These are phyloP conservation scores for Cephus pulcher DNA, from an alignment of 2,888 invertebrate genomes.

Conservation along the genomic window DNA sequence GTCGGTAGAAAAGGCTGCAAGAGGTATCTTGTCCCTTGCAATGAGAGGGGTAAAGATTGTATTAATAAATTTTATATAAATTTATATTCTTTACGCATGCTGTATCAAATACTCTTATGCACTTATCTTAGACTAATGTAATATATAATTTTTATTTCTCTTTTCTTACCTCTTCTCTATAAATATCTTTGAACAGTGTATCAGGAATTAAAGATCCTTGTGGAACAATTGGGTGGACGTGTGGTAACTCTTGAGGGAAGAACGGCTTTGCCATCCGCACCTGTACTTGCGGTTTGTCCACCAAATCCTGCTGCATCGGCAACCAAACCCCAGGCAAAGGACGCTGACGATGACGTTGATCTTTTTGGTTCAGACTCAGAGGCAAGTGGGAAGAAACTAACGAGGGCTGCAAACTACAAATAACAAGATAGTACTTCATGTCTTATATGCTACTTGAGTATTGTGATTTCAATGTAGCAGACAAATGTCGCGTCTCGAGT, in stretches of 20 bases:
- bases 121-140: background rate
- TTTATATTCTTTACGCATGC: background rate
- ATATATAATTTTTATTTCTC: background rate
- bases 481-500: background rate
- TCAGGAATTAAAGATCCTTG: conserved; percentile 56
- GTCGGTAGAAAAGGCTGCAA: background rate
- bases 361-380: conserved; percentile 86
- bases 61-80: background rate
- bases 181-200: conserved; percentile 39
- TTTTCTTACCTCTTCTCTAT: background rate
- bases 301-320: conserved; percentile 44
- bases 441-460: background rate
- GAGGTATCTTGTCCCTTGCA: background rate
- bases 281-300: conserved; percentile 57
- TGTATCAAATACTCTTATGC: background rate
- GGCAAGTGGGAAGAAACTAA: conserved; percentile 51
- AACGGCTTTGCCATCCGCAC: conserved; percentile 19
- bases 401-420: background rate
- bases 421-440: background rate
- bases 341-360: conserved; percentile 83
- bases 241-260: conserved; percentile 56
- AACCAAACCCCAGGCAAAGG: conserved; percentile 51
- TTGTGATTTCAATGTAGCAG: background rate
- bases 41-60: background rate
- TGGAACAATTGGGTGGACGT: conserved; percentile 58